Percentiles rank a stretch among this genome's conserved stretches.
Conservation (phyloP, 2,888 invertebrate species). For the Drosophila leonis region DNA sequence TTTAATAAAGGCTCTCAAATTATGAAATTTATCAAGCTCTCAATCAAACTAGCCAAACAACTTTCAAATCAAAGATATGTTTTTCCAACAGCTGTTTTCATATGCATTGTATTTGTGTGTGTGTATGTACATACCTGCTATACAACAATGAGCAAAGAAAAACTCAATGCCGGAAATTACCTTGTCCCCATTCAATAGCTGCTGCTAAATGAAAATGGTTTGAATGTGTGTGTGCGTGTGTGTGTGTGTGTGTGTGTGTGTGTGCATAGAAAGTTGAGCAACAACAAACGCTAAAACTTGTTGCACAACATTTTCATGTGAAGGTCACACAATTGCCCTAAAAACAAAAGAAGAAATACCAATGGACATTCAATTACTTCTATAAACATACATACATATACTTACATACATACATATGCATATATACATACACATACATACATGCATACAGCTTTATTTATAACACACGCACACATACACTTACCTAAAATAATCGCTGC, state of each 20-base stretch:
- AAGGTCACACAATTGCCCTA: slow-evolving; percentile 62
- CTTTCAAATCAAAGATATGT: slow-evolving; percentile 50
- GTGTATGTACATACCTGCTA: slow-evolving; percentile 17
- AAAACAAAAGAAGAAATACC: slow-evolving; percentile 14
- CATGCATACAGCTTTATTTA: background rate
- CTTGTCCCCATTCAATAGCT: slow-evolving; percentile 71
- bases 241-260: background rate
- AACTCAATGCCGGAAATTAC: slow-evolving; percentile 72
- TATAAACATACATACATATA: too few species aligned
- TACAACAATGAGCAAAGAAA: slow-evolving; percentile 37
- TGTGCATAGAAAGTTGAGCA: slow-evolving; percentile 53
- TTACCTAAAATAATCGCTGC: slow-evolving; percentile 15
- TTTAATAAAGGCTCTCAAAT: background rate
- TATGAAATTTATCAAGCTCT: slow-evolving; percentile 1
- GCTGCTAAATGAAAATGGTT: slow-evolving; percentile 37
- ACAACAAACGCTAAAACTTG: slow-evolving; percentile 61
- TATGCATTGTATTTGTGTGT: background rate
- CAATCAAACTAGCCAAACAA: slow-evolving; percentile 41
- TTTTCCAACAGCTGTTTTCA: slow-evolving; percentile 42
- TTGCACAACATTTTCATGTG: slow-evolving; percentile 70
- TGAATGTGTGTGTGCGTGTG: background rate
- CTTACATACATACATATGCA: background rate
- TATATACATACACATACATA: slow-evolving; percentile 4
- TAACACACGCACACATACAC: background rate
- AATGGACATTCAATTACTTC: slow-evolving; percentile 22